Conservation (phyloP, 2,797 vertebrate genomes). For the Borostomias antarcticus region DNA sequence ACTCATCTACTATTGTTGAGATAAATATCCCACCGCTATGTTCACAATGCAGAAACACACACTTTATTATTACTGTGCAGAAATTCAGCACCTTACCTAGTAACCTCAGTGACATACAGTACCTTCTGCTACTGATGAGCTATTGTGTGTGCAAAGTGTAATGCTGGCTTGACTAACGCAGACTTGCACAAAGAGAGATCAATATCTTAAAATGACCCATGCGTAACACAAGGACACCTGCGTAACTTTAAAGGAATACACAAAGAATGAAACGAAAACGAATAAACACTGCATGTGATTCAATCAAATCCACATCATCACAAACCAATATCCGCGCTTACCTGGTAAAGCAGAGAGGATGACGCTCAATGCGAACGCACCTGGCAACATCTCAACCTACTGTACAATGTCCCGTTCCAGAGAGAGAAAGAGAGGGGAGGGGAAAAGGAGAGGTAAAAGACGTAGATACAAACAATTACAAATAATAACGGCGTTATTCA, state of each 20-base stretch:
- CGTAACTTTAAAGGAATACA: not conserved
- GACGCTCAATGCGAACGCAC: not conserved
- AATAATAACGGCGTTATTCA: not conserved
- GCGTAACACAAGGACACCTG: not conserved
- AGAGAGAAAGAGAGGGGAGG: not conserved
- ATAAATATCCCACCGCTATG: too few species aligned
- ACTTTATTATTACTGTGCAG: slow-evolving; percentile 35
- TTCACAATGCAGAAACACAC: too few species aligned
- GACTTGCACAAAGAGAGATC: not conserved
- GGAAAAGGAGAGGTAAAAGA: not conserved
- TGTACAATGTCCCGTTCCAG: not conserved
- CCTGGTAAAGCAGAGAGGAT: not conserved
- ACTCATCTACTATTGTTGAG: too few species aligned
- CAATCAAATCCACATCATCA: too few species aligned
- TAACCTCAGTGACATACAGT: not conserved
- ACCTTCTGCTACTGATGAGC: not conserved
- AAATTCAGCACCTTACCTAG: too few species aligned
- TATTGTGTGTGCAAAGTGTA: not conserved
- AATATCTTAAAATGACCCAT: not conserved
- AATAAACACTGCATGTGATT: too few species aligned
- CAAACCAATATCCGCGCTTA: too few species aligned
- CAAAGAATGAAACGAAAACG: not conserved
- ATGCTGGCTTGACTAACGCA: not conserved
- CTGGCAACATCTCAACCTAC: not conserved
- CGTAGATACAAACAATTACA: not conserved